Evolutionary conservation across 2,888 invertebrate species (phyloP), one percentile per base, ranked within the genome.

Genomic region (Sisyra terminalis): DNA sequence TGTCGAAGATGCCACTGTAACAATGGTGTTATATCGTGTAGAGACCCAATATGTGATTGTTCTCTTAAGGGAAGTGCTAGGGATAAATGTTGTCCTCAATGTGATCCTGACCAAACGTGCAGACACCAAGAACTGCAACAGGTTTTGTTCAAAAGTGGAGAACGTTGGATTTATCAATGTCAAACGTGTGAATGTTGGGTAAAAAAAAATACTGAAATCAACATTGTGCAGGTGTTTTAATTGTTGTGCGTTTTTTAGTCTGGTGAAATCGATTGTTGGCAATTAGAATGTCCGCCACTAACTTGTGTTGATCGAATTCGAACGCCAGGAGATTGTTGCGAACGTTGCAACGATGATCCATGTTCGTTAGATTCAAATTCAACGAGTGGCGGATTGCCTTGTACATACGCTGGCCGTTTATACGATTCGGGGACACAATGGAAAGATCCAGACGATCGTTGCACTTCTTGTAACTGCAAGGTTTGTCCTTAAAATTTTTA

Each of bases 121-220:
- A 72, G 71, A 48, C 87, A 87, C 63, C 85, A 85, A 61, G 83
- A 85, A 60, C 70, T 83, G 55, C 70, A 73, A 52, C 75, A 80
- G 59, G 76, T 83, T 48, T 69, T 75, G 53, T 78, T 83, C 60
- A 74, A 73, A 59, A 84, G 81, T 58, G 87, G 87, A 42, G 84
- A 89, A 59, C 74, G 77, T 54, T 90, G 90, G 89, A 78, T 84
- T 52, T 87, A 86, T 66, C 83, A 88, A 64, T 90, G 90, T 64
- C 85, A 87, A 69, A 83, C 83, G 48, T 90, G 90, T 69, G 87
- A 89, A 69, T 90, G 90, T 65, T 70, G 86, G 63, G 84, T 84
- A 57, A 69, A 73, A 30, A 15, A n/a, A 40, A 40, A 36, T 32
- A 9, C 7, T 11, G 8, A 9, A 15, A 18, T 11, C 8, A 29